Evolutionary conservation across 2,888 invertebrate genomes (phyloP).

Genomic region (Volucella zonaria): DNA sequence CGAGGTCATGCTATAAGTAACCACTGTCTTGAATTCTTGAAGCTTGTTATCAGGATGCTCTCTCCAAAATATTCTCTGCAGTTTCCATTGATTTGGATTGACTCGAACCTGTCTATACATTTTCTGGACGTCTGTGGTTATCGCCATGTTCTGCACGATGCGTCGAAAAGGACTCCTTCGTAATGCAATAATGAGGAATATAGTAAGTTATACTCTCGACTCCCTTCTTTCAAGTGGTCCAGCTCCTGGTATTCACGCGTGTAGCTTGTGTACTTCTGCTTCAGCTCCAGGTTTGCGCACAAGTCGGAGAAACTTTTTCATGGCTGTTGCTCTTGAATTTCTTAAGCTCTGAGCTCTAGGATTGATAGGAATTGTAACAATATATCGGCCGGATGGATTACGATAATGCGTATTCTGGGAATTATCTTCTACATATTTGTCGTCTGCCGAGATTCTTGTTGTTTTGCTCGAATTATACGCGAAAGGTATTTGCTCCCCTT

Average conservation of each 20-base stretch:
- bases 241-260: slow-evolving; percentile 38
- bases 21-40: slow-evolving; percentile 1
- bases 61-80: slow-evolving; percentile 32
- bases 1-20: too few relatives aligned
- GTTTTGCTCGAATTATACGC: too few relatives aligned
- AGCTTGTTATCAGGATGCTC: not conserved
- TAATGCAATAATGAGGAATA: slow-evolving; percentile 27
- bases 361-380: too few relatives aligned
- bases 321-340: too few relatives aligned
- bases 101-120: slow-evolving; percentile 8
- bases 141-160: slow-evolving; percentile 11
- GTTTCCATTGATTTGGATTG: slow-evolving; percentile 16
- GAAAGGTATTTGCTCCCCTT: too few relatives aligned
- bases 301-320: not conserved
- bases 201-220: not conserved
- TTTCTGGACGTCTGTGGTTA: slow-evolving; percentile 19
- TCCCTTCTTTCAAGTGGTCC: slow-evolving; percentile 10
- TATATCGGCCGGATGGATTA: too few relatives aligned
- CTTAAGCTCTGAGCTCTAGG: too few relatives aligned
- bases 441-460: too few relatives aligned
- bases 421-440: too few relatives aligned
- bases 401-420: too few relatives aligned
- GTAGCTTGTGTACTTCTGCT: not conserved
- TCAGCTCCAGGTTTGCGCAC: not conserved
- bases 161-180: slow-evolving; percentile 19